Percentiles rank a stretch among this genome's conserved stretches.
phyloP scores from a whole-genome alignment of 2,113 vertebrate species.

The Parus major region DNA sequence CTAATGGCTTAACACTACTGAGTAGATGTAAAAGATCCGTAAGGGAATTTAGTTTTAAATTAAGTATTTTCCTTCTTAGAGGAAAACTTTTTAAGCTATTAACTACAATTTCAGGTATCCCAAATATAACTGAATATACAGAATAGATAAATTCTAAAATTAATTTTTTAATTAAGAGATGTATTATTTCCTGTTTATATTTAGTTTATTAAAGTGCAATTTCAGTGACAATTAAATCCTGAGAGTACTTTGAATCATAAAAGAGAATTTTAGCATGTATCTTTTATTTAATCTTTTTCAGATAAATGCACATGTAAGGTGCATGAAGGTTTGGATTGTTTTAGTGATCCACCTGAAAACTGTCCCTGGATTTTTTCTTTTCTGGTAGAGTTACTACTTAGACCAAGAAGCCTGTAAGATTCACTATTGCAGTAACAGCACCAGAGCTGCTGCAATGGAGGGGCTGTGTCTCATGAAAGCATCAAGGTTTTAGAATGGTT shows the following conservation, averaged over 20 bases:
- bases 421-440: not conserved
- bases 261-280: not conserved
- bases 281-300: not conserved
- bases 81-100: not conserved
- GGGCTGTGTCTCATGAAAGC: not conserved
- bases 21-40: not conserved
- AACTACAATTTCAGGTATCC: not conserved
- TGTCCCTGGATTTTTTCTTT: not conserved
- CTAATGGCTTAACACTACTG: not conserved
- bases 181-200: not conserved
- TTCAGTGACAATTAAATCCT: not conserved
- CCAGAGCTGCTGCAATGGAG: not conserved
- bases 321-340: not conserved
- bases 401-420: not conserved
- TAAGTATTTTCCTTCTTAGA: not conserved
- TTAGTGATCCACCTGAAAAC: not conserved
- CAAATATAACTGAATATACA: not conserved
- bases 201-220: not conserved
- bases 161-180: not conserved
- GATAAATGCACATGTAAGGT: not conserved
- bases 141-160: not conserved
- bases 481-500: fast-evolving
- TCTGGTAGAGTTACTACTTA: not conserved
- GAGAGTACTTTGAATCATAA: not conserved
- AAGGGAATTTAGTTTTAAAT: not conserved